These are phyloP conservation scores for Octomys mimax DNA, from an alignment of 2,797 vertebrate species.

Conservation along the genomic window DNA sequence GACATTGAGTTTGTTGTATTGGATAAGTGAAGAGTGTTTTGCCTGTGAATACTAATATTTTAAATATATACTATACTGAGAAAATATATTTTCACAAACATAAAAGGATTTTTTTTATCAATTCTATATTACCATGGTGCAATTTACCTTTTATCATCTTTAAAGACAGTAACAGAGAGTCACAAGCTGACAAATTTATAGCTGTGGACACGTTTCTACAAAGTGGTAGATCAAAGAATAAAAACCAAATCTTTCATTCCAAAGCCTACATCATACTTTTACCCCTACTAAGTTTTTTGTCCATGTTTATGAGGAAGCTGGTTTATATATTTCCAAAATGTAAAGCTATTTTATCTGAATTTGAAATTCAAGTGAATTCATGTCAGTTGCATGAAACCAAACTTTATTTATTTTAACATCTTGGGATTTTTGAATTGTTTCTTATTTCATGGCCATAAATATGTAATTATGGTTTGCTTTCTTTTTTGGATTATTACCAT, in stretches of 20 bases:
- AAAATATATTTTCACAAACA: constrained; percentile 7
- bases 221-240: neutral
- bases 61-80: neutral
- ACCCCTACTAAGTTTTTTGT: neutral
- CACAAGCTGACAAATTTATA: neutral
- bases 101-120: constrained; percentile 2
- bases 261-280: neutral
- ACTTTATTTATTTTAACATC: neutral
- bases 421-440: neutral
- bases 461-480: neutral
- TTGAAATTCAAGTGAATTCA: constrained; percentile 44
- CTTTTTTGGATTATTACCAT: neutral
- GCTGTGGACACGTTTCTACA: neutral
- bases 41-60: neutral
- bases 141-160: constrained; percentile 21
- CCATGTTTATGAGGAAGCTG: neutral
- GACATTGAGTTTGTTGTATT: neutral
- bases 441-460: neutral
- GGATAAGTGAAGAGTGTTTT: neutral
- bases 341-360: constrained; percentile 15
- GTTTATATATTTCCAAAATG: neutral
- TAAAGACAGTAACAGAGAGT: neutral
- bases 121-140: neutral
- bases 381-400: constrained; percentile 3
- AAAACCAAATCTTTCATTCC: constrained; percentile 10